Evolutionary conservation across 1,140 invertebrate species (phyloP).

Genomic region (Drosophila subobscura): DNA sequence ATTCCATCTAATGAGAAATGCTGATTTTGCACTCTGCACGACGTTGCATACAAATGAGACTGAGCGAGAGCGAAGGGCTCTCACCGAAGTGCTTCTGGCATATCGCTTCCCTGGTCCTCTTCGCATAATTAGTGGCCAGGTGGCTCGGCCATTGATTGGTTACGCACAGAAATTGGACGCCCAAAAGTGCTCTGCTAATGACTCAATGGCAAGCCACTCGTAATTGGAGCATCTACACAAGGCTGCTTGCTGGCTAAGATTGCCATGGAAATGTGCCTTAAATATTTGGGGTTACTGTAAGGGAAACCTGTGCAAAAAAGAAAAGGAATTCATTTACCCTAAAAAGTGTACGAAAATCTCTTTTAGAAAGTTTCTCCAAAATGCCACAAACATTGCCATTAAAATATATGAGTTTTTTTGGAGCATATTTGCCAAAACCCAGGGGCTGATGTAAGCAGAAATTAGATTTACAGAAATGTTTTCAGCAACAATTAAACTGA

Average conservation of each 20-base stretch:
- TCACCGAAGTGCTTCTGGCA: slow-evolving; percentile 28
- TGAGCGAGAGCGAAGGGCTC: not conserved
- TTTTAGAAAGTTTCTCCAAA: no score
- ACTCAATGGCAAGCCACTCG: slow-evolving; percentile 29
- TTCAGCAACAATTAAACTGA: no score
- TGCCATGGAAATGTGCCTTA: no score
- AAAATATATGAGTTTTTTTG: no score
- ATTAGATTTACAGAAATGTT: no score
- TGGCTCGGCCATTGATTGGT: slow-evolving; percentile 33
- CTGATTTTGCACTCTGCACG: slow-evolving; percentile 60
- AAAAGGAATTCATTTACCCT: no score
- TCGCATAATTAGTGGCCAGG: slow-evolving; percentile 63
- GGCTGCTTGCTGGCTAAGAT: slow-evolving; percentile 24
- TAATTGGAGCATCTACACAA: slow-evolving; percentile 23
- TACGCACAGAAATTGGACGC: slow-evolving; percentile 13
- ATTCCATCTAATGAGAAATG: slow-evolving; percentile 69
- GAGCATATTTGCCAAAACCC: no score
- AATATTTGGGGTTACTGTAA: no score
- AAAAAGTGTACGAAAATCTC: no score
- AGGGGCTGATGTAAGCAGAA: no score
- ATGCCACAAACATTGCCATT: no score
- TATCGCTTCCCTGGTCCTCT: slow-evolving; percentile 45
- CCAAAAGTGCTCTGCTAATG: slow-evolving; percentile 35
- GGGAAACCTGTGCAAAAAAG: no score
- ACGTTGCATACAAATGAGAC: slow-evolving; percentile 69